Percentiles rank a stretch among this genome's conserved stretches.
Conservation (phyloP, 2,797 vertebrate species). For the Galago senegalensis region DNA sequence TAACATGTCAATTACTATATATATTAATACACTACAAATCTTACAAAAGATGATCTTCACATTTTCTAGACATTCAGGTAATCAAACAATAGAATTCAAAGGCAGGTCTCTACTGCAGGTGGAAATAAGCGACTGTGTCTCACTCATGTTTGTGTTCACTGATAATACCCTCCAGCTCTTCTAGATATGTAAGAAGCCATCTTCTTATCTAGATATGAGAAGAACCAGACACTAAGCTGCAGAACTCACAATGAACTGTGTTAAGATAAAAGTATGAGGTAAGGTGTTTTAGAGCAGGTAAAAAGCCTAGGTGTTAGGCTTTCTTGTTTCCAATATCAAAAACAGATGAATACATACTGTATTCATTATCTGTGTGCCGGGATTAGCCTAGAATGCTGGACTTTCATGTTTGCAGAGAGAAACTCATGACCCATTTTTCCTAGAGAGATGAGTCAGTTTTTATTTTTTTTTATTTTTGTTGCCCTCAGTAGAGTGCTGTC, state of each 20-base stretch:
- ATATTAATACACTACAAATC: not conserved
- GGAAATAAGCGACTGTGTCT: constrained; percentile 5
- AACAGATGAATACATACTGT: not conserved
- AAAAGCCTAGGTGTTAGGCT: not conserved
- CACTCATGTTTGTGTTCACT: not conserved
- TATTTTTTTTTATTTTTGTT: not conserved
- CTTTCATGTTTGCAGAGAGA: not conserved
- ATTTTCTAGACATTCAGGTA: not conserved
- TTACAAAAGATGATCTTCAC: constrained; percentile 43
- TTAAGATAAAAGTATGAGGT: not conserved
- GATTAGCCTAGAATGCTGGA: not conserved
- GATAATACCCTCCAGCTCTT: constrained; percentile 28
- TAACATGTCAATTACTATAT: constrained; percentile 31
- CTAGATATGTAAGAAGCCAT: not conserved
- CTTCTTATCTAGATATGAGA: not conserved
- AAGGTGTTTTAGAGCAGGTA: not conserved
- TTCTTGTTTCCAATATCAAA: constrained; percentile 21
- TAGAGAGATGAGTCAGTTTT: constrained; percentile 59
- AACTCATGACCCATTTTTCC: constrained; percentile 26
- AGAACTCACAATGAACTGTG: constrained; percentile 36
- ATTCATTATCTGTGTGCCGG: constrained; percentile 1
- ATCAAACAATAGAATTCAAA: constrained; percentile 50
- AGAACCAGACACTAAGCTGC: constrained; percentile 5
- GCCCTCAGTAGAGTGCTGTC: too few relatives aligned
- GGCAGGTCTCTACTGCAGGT: not conserved